Evolutionary conservation across 2,113 vertebrate species (phyloP).

Genomic region (Donacobius atricapilla): DNA sequence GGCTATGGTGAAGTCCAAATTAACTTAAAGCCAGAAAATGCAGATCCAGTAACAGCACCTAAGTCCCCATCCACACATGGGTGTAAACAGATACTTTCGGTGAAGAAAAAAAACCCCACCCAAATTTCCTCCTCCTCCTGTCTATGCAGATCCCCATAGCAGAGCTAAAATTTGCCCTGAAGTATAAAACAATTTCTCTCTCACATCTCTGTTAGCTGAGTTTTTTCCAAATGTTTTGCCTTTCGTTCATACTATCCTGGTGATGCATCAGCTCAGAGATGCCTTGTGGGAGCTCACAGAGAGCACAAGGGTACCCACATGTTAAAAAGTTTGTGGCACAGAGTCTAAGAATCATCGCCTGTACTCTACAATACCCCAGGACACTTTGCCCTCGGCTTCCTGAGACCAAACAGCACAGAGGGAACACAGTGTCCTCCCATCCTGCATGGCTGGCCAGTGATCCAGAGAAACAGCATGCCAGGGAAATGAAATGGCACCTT

Average conservation of each 20-base stretch:
- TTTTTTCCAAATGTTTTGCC: neutral
- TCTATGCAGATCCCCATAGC: neutral
- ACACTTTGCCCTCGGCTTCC: neutral
- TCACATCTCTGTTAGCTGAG: neutral
- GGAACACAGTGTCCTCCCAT: neutral
- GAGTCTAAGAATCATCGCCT: neutral
- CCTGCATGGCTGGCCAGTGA: neutral
- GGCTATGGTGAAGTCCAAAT: constrained; percentile 40
- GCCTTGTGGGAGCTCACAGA: neutral
- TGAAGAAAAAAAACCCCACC: neutral
- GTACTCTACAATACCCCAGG: neutral
- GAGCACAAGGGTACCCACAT: neutral
- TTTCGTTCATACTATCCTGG: neutral
- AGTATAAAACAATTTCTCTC: neutral
- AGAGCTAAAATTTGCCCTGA: neutral
- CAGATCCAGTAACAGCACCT: constrained; percentile 55
- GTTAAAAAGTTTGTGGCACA: neutral
- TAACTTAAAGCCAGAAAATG: constrained; percentile 51
- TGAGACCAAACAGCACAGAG: neutral
- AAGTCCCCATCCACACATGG: constrained; percentile 33
- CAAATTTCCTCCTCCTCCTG: neutral
- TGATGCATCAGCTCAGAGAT: neutral
- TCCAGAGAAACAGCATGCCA: neutral
- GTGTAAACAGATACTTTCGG: constrained; percentile 49
- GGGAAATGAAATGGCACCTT: neutral